Evolutionary conservation across 2,113 vertebrate species (phyloP).

Genomic region (Pseudorhombus dupliciocellatus): DNA sequence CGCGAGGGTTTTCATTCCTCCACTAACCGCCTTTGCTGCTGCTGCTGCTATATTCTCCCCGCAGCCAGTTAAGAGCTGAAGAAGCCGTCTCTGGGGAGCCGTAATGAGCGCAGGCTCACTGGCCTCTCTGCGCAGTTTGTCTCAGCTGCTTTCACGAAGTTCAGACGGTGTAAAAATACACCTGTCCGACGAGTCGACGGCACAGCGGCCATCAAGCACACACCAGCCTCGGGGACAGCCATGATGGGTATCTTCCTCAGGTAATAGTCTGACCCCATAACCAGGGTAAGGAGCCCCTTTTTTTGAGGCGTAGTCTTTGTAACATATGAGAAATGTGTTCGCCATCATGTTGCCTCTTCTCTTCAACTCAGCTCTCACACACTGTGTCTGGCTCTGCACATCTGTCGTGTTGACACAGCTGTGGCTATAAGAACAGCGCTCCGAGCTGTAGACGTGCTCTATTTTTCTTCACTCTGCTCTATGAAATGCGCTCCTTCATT

Average conservation of each 20-base stretch:
- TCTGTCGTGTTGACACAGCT: slow-evolving; percentile 85
- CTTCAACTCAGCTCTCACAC: slow-evolving; percentile 18
- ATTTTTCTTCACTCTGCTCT: slow-evolving; percentile 75
- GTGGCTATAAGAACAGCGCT: slow-evolving; percentile 76
- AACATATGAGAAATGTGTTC: slow-evolving; percentile 43
- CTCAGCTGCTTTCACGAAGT: slow-evolving; percentile 48
- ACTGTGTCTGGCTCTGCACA: slow-evolving; percentile 61
- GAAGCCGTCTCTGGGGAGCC: slow-evolving; percentile 25
- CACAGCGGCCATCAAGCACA: slow-evolving; percentile 12
- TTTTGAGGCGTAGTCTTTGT: slow-evolving; percentile 33
- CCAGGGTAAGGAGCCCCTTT: slow-evolving; percentile 15
- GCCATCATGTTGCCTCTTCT: slow-evolving; percentile 45
- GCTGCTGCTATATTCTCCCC: slow-evolving; percentile 19
- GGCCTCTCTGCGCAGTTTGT: slow-evolving; percentile 34
- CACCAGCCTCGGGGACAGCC: background rate
- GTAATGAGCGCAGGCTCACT: slow-evolving; percentile 42
- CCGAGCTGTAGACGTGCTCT: slow-evolving; percentile 65
- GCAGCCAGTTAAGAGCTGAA: slow-evolving; percentile 4
- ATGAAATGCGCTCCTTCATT: slow-evolving; percentile 76
- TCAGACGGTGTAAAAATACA: slow-evolving; percentile 45
- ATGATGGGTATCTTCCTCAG: slow-evolving; percentile 6
- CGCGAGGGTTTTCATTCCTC: slow-evolving; percentile 25
- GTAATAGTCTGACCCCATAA: slow-evolving; percentile 18
- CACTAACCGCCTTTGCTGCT: slow-evolving; percentile 18
- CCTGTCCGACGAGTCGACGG: slow-evolving; percentile 33